A percentile compares a stretch with the other conserved stretches of the same genome.
phyloP scores from a whole-genome alignment of 2,797 vertebrate genomes.

The Microctenopoma steveboyesi region DNA sequence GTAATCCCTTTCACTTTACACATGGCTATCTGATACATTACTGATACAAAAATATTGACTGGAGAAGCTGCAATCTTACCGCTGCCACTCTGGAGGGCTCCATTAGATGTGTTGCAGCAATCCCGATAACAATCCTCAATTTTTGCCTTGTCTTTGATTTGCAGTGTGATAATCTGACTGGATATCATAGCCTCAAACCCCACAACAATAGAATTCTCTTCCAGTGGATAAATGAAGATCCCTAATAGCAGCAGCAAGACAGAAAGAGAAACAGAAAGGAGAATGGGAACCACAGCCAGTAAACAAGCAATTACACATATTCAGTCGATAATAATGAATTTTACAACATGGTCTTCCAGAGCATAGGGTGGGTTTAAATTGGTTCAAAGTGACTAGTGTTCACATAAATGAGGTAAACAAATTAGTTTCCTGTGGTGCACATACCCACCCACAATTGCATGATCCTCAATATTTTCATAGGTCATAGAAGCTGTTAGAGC shows the following conservation, averaged over 20 bases:
- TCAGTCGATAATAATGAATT: slow-evolving; percentile 19
- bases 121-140: slow-evolving; percentile 84
- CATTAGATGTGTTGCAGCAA: slow-evolving; percentile 73
- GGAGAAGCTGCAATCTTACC: slow-evolving; percentile 78
- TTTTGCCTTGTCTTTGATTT: slow-evolving; percentile 95
- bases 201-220: slow-evolving; percentile 89
- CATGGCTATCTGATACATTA: slow-evolving; percentile 9
- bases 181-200: slow-evolving; percentile 93
- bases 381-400: background rate
- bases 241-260: slow-evolving; percentile 75
- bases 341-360: slow-evolving; percentile 20
- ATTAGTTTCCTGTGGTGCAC: background rate
- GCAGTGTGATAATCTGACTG: slow-evolving; percentile 87
- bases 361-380: slow-evolving; percentile 2
- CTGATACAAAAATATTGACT: slow-evolving; percentile 27
- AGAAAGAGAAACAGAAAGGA: background rate
- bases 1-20: background rate
- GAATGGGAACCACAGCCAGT: slow-evolving; percentile 10
- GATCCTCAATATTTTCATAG: slow-evolving; percentile 92
- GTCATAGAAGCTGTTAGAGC: slow-evolving; percentile 94
- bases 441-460: slow-evolving; percentile 90
- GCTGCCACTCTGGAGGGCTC: slow-evolving; percentile 70
- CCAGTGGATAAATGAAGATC: slow-evolving; percentile 94
- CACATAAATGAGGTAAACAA: slow-evolving; percentile 6
- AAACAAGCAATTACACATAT: slow-evolving; percentile 31